Evolutionary conservation across 53 echinoderm and acorn worm species (phyloP).

Genomic region (Apostichopus leukothele): DNA sequence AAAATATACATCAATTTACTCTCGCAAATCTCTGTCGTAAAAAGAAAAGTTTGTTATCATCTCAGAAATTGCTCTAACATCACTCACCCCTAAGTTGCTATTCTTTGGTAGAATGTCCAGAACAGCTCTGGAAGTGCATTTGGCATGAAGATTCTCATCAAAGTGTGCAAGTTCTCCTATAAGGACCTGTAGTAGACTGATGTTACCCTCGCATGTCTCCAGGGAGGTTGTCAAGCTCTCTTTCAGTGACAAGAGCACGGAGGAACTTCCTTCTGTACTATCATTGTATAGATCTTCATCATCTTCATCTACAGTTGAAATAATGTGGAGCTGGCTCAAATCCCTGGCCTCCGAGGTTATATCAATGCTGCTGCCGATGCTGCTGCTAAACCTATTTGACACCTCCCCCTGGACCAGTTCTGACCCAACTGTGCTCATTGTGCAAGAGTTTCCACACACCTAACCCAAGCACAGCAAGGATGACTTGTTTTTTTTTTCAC

Average conservation of each 20-base stretch:
- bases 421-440: background rate
- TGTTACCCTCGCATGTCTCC: background rate
- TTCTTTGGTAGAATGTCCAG: constrained; percentile 5
- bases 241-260: background rate
- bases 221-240: background rate
- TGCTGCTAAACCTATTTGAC: background rate
- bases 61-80: too few species aligned
- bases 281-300: constrained; percentile 34
- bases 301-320: background rate
- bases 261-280: background rate
- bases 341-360: constrained; percentile 26
- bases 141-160: constrained; percentile 6
- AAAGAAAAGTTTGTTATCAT: too few species aligned
- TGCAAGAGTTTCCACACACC: background rate
- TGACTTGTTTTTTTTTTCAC: background rate
- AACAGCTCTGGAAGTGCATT: constrained; percentile 19
- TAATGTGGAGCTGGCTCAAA: background rate
- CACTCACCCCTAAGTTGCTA: constrained; percentile 13
- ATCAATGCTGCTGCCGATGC: constrained; percentile 28
- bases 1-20: too few species aligned
- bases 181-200: background rate
- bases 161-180: background rate
- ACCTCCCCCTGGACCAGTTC: background rate
- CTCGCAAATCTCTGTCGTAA: too few species aligned
- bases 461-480: background rate